Evolutionary conservation across 2,797 vertebrate genomes (phyloP), one percentile per base, ranked within the genome.

Genomic region (Fistularia commersonii): DNA sequence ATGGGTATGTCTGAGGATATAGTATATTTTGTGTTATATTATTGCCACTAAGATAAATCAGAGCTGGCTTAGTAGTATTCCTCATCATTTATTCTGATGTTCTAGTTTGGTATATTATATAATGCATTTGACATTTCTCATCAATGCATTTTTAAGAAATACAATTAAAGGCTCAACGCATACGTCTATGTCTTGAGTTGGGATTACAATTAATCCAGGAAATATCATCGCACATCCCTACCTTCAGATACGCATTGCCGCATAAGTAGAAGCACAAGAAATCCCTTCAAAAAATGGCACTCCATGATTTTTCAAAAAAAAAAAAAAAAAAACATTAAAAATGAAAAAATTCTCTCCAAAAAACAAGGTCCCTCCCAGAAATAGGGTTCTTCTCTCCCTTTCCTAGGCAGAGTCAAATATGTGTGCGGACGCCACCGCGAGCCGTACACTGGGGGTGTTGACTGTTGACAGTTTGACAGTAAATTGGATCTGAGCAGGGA

Each of bases 191-290:
- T 23, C 23, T 23, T 23, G 23, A 23, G 4, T 23, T 23, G 23
- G 23, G 2, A 23, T 23, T 23, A 23, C 23, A 4, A 23, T n/a
- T n/a, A n/a, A n/a, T 23, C 2, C 23, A 23, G 23, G 23, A 23
- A 23, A 23, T 23, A 23, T 4, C 23, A 23, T 23, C 23, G 23
- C 23, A 23, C 23, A 23, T 23, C 23, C 71, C 8, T 90, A 92
- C 90, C 89, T 87, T 90, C 72, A 76, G 69, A 63, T 11, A 41
- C 80, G 76, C 74, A 80, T 35, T 64, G 66, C 56, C 77, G 80
- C 49, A 81, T 76, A 52, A 88, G 64, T 50, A 85, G 74, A 66
- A 83, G 47, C 72, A 82, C 33, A 32, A 88, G 50, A 59, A 87
- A 72, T 81, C 86, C 76, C 68, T 80, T 88, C 38, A 80, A 61